These are phyloP conservation scores for Helostoma temminkii DNA, from an alignment of 2,797 vertebrate species.

Conservation along the genomic window DNA sequence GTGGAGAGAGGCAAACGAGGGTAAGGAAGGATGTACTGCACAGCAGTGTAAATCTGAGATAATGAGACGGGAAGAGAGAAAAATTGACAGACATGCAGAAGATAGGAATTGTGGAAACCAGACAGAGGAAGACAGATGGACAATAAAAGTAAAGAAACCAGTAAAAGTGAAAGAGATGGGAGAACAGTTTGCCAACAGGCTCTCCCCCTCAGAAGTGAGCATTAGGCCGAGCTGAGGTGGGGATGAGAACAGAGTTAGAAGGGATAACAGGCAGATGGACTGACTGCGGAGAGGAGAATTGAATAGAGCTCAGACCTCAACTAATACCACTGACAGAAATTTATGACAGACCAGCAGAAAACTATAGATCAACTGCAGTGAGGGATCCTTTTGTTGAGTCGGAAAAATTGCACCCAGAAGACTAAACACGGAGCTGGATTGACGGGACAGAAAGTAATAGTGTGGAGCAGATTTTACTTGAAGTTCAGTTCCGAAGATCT, in stretches of 20 bases:
- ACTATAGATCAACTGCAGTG: constrained; percentile 66
- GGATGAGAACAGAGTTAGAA: constrained; percentile 74
- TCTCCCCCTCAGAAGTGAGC: constrained; percentile 55
- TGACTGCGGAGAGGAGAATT: constrained; percentile 76
- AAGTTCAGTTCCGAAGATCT: constrained; percentile 28
- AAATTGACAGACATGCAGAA: constrained; percentile 21
- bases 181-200: constrained; percentile 64
- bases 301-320: constrained; percentile 73
- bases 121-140: constrained; percentile 48
- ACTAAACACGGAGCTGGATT: constrained; percentile 37
- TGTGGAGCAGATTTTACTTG: constrained; percentile 21
- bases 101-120: constrained; percentile 40
- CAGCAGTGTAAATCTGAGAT: constrained; percentile 58
- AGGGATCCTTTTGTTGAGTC: constrained; percentile 66
- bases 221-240: constrained; percentile 64
- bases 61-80: constrained; percentile 56
- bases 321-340: constrained; percentile 73
- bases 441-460: constrained; percentile 40
- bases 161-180: constrained; percentile 42
- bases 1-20: constrained; percentile 11
- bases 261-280: constrained; percentile 76
- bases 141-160: constrained; percentile 36
- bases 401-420: constrained; percentile 62
- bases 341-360: constrained; percentile 76
- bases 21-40: constrained; percentile 19